Conservation (phyloP, 2,888 invertebrate genomes). For the Idaea aversata region DNA sequence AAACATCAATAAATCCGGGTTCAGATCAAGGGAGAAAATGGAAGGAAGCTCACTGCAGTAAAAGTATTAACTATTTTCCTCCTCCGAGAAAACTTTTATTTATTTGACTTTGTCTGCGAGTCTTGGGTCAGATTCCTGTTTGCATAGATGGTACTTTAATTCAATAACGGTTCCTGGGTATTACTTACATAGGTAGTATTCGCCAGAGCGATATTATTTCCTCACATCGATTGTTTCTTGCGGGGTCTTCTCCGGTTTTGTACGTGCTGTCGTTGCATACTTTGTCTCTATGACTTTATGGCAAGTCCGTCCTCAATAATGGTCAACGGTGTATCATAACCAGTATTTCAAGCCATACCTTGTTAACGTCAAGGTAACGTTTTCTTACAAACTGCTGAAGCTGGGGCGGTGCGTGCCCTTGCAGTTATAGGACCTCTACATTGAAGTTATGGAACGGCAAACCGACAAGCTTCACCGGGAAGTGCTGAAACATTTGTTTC, state of each 20-base stretch:
- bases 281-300: too few species aligned
- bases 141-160: not conserved
- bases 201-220: too few species aligned
- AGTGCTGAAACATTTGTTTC: not conserved
- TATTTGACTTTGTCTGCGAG: not conserved
- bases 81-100: not conserved
- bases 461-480: not conserved
- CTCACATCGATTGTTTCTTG: too few species aligned
- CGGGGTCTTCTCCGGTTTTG: too few species aligned
- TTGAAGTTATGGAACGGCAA: not conserved
- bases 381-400: too few species aligned
- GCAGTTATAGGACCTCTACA: not conserved
- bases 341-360: too few species aligned
- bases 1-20: not conserved
- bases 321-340: too few species aligned
- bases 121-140: not conserved
- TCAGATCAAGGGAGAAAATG: not conserved
- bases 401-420: not conserved
- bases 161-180: too few species aligned
- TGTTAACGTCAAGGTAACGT: too few species aligned
- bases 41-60: not conserved
- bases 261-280: too few species aligned
- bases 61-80: not conserved
- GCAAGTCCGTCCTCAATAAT: too few species aligned
- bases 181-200: too few species aligned